Evolutionary conservation across 2,888 invertebrate species (phyloP), one percentile per base, ranked within the genome.

Genomic region (Hypolimnas misippus): DNA sequence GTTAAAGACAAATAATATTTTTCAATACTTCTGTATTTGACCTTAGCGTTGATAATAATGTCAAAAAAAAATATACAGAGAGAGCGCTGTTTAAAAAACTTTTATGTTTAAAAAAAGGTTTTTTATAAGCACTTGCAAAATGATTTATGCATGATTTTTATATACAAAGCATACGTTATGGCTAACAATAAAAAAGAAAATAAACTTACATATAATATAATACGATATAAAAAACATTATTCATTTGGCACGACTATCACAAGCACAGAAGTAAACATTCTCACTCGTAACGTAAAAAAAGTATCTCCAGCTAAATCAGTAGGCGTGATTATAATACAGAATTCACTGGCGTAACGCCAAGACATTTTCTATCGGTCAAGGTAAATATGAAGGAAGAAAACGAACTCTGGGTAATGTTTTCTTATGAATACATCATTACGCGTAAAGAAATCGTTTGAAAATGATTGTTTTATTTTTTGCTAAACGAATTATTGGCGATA

Each of bases 321-420:
- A 42, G 51, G 25, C 44, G 55, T 56, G 21, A 38, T 58, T 55
- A 60, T 29, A 53, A 66, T 25, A 59, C 42, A 57, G 58, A 65
- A 46, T 61, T 42, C 14, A 46, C 42, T 68, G 68, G 68, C 59
- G 33, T 31, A 17, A 55, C 35, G 68, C 68, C 66, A 68, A 49
- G 14, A 14, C 38, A 14, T 55, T 57, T 38, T 42, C 52, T 46
- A 49, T 59, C 63, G 66, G 66, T 68, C 68, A 68, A 68, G 68
- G 68, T 57, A 40, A 51, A 46, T 5, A n/a, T 25, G 50, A 49
- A 40, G 42, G 50, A 38, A 42, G 38, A 57, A 50, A 42, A 46
- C 38, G 58, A 38, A 31, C 52, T 42, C 4, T 50, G 29, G 8
- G 2, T 19, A 14, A 12, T 5, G 12, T 46, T 8, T 17, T n/a